Evolutionary conservation across 2,113 vertebrate genomes (phyloP).

Genomic region (Leucopsar rothschildi): DNA sequence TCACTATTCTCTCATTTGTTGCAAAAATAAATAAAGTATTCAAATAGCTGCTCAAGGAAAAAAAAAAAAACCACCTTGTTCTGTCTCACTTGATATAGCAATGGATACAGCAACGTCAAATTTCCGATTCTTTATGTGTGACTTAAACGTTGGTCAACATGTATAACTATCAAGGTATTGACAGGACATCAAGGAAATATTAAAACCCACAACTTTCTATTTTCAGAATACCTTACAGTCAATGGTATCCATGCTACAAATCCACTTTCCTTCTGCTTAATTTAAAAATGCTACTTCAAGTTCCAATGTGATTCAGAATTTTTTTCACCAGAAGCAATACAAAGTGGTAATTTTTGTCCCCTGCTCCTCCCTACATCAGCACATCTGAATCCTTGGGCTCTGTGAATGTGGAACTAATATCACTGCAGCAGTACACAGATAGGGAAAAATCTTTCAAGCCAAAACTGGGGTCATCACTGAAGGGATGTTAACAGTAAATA

Average conservation of each 20-base stretch:
- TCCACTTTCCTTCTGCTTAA: not conserved
- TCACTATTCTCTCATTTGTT: not conserved
- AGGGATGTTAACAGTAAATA: not conserved
- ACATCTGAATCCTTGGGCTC: not conserved
- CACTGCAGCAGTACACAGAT: not conserved
- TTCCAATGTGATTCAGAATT: not conserved
- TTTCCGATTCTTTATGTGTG: not conserved
- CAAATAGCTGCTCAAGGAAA: not conserved
- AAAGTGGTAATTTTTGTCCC: not conserved
- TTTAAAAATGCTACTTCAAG: not conserved
- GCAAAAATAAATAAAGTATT: not conserved
- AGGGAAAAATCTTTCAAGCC: not conserved
- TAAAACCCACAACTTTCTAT: not conserved
- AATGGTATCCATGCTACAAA: not conserved
- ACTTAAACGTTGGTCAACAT: not conserved
- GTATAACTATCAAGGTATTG: not conserved
- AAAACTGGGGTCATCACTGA: not conserved
- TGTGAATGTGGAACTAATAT: not conserved
- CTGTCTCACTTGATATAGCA: not conserved
- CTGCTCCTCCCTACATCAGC: not conserved
- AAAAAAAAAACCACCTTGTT: not conserved
- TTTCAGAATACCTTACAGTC: not conserved
- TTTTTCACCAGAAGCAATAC: not conserved
- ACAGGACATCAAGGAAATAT: not conserved
- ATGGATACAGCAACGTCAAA: not conserved